Evolutionary conservation across 2,113 vertebrate species (phyloP).

Genomic region (Ariopsis seemanni): DNA sequence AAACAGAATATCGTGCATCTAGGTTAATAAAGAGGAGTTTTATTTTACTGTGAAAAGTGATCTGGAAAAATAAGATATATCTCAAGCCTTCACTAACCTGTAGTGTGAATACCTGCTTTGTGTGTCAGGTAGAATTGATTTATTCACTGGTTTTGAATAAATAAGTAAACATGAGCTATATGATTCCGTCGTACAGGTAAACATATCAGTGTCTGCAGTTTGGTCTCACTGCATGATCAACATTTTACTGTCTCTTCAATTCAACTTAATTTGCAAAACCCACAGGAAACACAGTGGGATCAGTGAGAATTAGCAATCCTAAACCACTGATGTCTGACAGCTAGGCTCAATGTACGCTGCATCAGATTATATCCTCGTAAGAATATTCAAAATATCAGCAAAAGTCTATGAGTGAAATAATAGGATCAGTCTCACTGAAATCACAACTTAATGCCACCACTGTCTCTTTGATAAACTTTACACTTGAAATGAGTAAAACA

Average conservation of each 20-base stretch:
- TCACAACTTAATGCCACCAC: not conserved
- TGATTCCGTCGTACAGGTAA: not conserved
- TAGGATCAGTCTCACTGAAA: not conserved
- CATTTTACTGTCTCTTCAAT: not conserved
- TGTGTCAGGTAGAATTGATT: not conserved
- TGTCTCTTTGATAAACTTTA: not conserved
- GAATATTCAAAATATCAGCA: not conserved
- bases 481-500: not conserved
- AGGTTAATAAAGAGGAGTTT: not conserved
- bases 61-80: not conserved
- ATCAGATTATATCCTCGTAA: not conserved
- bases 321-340: constrained; percentile 4
- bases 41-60: not conserved
- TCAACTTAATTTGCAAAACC: not conserved
- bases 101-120: constrained; percentile 14
- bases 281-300: not conserved
- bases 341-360: not conserved
- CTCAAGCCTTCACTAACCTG: not conserved
- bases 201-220: constrained; percentile 5
- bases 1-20: not conserved
- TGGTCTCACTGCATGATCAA: constrained; percentile 1
- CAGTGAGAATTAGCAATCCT: not conserved
- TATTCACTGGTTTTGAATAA: not conserved
- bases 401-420: not conserved
- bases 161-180: constrained; percentile 13